Base-by-base conservation (phyloP, 2,113 vertebrate genomes). In the Toxotes jaculatrix region DNA sequence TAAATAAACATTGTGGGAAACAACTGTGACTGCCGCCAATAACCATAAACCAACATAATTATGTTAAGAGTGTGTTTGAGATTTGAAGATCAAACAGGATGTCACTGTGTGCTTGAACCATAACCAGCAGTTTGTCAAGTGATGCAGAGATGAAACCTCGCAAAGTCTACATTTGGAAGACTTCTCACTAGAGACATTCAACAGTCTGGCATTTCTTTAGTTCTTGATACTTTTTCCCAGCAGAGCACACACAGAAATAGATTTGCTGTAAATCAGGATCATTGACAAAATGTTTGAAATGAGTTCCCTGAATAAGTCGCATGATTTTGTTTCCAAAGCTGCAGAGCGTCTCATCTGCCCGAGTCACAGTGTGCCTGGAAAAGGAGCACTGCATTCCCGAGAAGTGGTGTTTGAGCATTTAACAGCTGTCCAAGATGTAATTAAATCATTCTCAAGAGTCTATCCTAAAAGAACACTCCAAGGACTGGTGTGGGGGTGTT, bases 31-130 rank as follows among this genome's bases (percentile, higher is more conserved):
- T 7, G 57, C 71, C 79, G 83, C 83, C 91, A 87, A 85, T 86
- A 88, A 87, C 75, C 89, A 87, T 90, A 91, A 93, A 91, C 64
- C 90, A 91, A 84, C 87, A 88, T 77, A 74, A 74, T 87, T 82
- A 91, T 65, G 82, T 86, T 77, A 70, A 92, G 89, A 88, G 85
- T 70, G 83, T 86, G 80, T 87, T 79, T 88, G 83, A 91, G 88
- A 93, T 78, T 56, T 63, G 42, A 34, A 83, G 88, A 93, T 89
- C 87, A 91, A 90, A 91, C 87, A 84, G 79, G 83, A 91, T 89
- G 91, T 90, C 83, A 89, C 79, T 84, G 45, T 43, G 65, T 4
- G 62, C 67, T 87, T 89, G 89, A 88, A 87, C 77, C 67, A n/a
- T 7, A 4, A 72, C 79, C 82, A 82, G 75, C 56, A 71, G 75